These are phyloP conservation scores for Portunus trituberculatus DNA, from an alignment of 1,140 invertebrate species.

Conservation along the genomic window DNA sequence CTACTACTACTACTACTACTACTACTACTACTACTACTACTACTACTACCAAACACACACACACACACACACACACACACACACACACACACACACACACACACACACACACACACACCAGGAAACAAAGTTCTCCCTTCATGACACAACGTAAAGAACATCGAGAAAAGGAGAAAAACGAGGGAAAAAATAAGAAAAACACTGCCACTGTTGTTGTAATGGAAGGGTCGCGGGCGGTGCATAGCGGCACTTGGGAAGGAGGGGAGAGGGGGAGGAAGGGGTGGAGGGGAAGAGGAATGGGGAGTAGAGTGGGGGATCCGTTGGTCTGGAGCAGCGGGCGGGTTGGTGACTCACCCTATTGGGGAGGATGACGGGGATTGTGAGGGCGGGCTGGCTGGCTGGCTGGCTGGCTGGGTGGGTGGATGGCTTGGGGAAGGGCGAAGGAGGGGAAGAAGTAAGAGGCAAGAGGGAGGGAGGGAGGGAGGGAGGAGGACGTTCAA, in stretches of 20 bases:
- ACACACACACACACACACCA: background rate
- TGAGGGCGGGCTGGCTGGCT: background rate
- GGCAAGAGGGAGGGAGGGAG: background rate
- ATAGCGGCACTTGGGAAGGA: background rate
- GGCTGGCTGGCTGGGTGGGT: background rate
- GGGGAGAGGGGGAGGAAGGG: background rate
- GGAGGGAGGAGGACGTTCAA: conserved; percentile 54
- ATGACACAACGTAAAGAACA: background rate
- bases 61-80: conserved; percentile 35
- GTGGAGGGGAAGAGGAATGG: background rate
- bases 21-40: background rate
- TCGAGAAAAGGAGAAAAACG: background rate
- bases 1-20: too few relatives aligned
- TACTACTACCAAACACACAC: background rate
- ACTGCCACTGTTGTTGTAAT: background rate
- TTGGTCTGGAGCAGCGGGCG: background rate
- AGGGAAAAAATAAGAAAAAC: background rate
- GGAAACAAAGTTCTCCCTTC: background rate
- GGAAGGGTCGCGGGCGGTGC: conserved; percentile 14
- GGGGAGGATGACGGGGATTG: conserved; percentile 16
- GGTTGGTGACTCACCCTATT: conserved; percentile 27
- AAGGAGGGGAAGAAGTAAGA: background rate
- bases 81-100: conserved; percentile 3
- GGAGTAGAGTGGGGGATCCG: background rate
- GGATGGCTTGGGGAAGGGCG: background rate